Evolutionary conservation across 2,113 vertebrate species (phyloP), one percentile per base, ranked within the genome.

Genomic region (Eptesicus fuscus): DNA sequence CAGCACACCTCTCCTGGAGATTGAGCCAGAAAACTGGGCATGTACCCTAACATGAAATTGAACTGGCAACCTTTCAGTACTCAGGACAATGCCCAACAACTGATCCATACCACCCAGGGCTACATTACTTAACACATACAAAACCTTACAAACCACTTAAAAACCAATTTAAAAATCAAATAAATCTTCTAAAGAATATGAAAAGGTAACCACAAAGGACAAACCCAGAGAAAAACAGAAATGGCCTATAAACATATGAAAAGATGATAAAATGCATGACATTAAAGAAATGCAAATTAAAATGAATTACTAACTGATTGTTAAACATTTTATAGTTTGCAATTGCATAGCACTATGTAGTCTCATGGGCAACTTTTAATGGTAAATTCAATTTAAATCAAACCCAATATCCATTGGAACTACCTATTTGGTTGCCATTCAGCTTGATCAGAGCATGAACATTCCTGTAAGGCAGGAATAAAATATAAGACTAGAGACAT

Each of bases 171-270:
- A 65, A 67, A 67, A 61, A 61, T 70, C 25, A 22, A 59, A 44
- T 16, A 30, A 84, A 47, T 44, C 16, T 63, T 89, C 9, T 35
- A 32, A 82, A 77, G 30, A 76, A 40, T 23, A 63, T 44, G 70
- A 87, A 83, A 87, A 83, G n/a, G 7, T 37, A 77, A 77, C n/a
- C 12, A 77, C 44, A 73, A 73, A 63, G 70, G 23, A 6, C 35
- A 79, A 83, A 88, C 22, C 20, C 35, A 82, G 65, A 88, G 83
- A 77, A 87, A 77, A 88, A 61, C 14, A 88, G n/a, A 93, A 94
- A 73, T 70, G 44, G 25, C 25, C 56, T 56, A 18, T 79, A 88
- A 77, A 56, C 16, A 23, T 32, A 74, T 67, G 53, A 56, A 88
- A 88, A 47, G 20, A 79, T 42, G 5, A 40, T 71, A 71, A 79